Base-by-base conservation (phyloP, 2,113 vertebrate species). In the Corapipo altera region DNA sequence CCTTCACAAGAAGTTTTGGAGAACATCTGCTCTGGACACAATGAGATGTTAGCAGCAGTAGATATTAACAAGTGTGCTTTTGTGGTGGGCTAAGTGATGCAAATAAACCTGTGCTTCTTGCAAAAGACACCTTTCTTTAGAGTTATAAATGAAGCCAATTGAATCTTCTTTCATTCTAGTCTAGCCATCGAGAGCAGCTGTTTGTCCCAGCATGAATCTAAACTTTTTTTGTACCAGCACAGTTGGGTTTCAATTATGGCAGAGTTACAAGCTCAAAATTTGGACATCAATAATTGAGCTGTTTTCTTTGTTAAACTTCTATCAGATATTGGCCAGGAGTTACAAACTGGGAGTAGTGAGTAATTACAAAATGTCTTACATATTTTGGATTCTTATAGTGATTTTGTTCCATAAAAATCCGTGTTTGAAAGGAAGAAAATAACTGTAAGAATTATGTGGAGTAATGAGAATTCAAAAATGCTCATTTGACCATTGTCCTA, bases 71-170 rank as follows among this genome's bases (percentile, higher is more conserved):
- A 89, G 80, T 55, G 32, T 51, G 83, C 61, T 89, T 93, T 93
- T 97, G 85, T 97, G 43, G 75, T 54, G 51, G 55, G 26, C 43
- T 70, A 24, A 81, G 51, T 23, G 82, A 93, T 93, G 80, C 48
- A 89, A 91, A 73, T 75, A 92, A 96, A 94, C 84, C 75, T 93
- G 43, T 14, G 2, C 48, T 93, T 85, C 85, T 92, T 71, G 89
- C 61, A 94, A 92, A 81, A 93, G 86, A 82, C 61, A 81, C 91
- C 80, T 96, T 93, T 97, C 90, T 97, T 93, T 57, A 44, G 52
- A 78, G 54, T 93, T 91, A 80, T 61, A 93, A 96, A 92, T 95
- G 64, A 94, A 94, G 44, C 67, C 91, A 88, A 61, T 93, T 95
- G 72, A 77, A 52, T 86, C 44, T 78, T 81, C 28, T 81, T 91